phyloP scores from a whole-genome alignment of 1,140 invertebrate species.

The Gryllus bimaculatus region DNA sequence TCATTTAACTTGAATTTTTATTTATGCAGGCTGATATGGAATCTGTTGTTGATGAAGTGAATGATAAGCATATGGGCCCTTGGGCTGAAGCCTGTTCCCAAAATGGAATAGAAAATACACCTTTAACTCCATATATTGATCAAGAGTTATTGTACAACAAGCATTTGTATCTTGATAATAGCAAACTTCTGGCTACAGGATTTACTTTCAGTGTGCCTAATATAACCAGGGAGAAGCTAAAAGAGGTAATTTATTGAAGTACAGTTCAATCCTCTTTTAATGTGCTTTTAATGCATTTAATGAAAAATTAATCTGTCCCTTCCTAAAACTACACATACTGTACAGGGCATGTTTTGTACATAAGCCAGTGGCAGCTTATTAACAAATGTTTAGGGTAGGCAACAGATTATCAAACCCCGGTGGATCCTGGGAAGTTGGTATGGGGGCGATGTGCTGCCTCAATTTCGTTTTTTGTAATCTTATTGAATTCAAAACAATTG shows the following conservation, averaged over 20 bases:
- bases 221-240: constrained; percentile 48
- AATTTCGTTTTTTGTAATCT: too few relatives aligned
- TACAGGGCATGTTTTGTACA: background rate
- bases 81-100: constrained; percentile 77
- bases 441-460: too few relatives aligned
- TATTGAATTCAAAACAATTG: too few relatives aligned
- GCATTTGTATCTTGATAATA: constrained; percentile 64
- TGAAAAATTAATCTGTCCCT: background rate
- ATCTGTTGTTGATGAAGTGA: constrained; percentile 76
- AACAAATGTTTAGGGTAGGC: background rate
- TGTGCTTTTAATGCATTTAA: background rate
- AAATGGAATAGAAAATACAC: constrained; percentile 70
- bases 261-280: background rate
- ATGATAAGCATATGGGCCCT: constrained; percentile 82
- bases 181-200: constrained; percentile 48
- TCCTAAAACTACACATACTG: background rate
- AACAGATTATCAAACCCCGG: background rate
- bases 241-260: constrained; percentile 39
- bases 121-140: constrained; percentile 76
- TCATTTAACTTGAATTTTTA: too few relatives aligned
- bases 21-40: constrained; percentile 52
- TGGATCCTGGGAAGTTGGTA: background rate
- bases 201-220: constrained; percentile 46
- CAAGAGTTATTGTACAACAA: constrained; percentile 69
- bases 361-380: background rate